Conservation (phyloP, 35 echinoderm and acorn worm genomes). For the Ptychodera flava region DNA sequence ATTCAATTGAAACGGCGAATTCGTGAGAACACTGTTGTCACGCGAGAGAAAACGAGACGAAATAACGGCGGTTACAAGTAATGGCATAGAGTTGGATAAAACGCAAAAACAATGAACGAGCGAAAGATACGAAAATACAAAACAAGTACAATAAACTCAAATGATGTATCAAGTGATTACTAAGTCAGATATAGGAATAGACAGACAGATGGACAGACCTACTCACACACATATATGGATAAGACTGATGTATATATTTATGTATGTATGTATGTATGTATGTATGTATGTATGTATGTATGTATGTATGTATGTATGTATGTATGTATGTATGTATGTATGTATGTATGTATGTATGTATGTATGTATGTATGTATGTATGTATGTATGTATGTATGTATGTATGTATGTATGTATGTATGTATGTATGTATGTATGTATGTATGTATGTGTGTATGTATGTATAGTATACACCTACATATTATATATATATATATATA, state of each 20-base stretch:
- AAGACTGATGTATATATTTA: not conserved
- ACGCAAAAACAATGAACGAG: no score
- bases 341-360: not conserved
- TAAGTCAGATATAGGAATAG: no score
- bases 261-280: not conserved
- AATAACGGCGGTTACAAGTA: no score
- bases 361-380: not conserved
- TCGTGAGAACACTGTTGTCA: no score
- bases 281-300: not conserved
- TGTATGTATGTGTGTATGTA: not conserved
- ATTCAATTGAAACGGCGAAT: no score
- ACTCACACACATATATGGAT: no score
- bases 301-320: conserved; percentile 2
- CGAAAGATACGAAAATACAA: no score
- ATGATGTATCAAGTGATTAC: no score
- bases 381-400: not conserved
- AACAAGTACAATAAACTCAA: no score
- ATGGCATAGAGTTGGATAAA: no score
- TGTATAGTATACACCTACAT: not conserved
- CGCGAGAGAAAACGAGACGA: no score
- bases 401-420: conserved; percentile 2
- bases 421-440: conserved; percentile 2
- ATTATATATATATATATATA: not conserved
- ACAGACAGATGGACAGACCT: no score
- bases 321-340: conserved; percentile 2